Evolutionary conservation across 2,797 vertebrate genomes (phyloP).

Genomic region (Leptodactylus fallax): DNA sequence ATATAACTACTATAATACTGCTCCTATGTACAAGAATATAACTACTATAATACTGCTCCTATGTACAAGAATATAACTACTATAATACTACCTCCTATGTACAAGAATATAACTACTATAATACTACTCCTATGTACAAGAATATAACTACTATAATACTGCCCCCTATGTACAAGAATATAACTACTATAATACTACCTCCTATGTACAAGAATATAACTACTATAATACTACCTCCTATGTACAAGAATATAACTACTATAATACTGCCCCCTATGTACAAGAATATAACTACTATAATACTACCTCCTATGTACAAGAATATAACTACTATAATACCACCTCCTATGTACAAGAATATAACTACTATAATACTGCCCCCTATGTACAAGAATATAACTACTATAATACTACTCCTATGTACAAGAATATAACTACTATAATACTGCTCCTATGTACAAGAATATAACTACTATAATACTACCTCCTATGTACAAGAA

Average conservation of each 20-base stretch:
- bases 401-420: conserved; percentile 10
- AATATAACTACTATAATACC: conserved; percentile 13
- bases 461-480: conserved; percentile 11
- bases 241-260: conserved; percentile 2
- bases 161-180: conserved; percentile 3
- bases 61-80: conserved; percentile 5
- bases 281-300: conserved; percentile 9
- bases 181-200: conserved; percentile 2
- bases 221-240: conserved; percentile 1
- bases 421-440: neutral
- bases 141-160: conserved; percentile 12
- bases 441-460: too few species aligned
- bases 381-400: conserved; percentile 5
- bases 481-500: neutral
- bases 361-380: neutral
- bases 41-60: conserved; percentile 4
- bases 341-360: neutral
- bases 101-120: conserved; percentile 5
- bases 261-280: neutral
- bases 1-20: neutral
- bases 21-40: neutral
- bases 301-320: neutral
- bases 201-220: conserved; percentile 6
- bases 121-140: conserved; percentile 6
- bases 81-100: neutral